phyloP scores from a whole-genome alignment of 2,797 vertebrate species.

The Liasis olivaceus region DNA sequence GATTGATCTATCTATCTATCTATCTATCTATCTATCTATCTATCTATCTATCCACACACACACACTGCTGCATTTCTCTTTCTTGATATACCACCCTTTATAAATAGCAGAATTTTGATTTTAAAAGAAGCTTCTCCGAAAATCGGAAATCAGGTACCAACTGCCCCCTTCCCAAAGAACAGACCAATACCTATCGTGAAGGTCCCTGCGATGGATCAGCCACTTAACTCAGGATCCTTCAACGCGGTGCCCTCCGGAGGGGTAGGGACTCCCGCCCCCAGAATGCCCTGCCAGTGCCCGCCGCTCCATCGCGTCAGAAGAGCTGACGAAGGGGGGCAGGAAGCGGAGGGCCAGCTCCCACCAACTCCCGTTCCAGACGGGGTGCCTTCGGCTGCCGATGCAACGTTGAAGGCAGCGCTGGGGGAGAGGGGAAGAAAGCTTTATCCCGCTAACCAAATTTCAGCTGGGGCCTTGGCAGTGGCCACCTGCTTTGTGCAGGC shows the following conservation, averaged over 20 bases:
- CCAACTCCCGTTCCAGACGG: not conserved
- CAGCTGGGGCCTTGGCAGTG: not conserved
- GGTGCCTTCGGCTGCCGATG: no score
- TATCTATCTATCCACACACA: no score
- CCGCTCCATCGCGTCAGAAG: not conserved
- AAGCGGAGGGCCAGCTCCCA: not conserved
- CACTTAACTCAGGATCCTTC: not conserved
- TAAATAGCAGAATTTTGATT: not conserved
- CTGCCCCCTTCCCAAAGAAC: not conserved
- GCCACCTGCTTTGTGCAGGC: not conserved
- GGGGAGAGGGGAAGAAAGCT: no score
- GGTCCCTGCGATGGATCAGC: not conserved
- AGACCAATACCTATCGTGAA: no score
- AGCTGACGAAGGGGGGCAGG: not conserved
- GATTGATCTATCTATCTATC: no score
- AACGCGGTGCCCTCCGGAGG: not conserved
- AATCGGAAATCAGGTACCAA: not conserved
- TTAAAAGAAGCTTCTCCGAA: not conserved
- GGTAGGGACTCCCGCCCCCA: not conserved
- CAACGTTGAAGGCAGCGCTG: not conserved
- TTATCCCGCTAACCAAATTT: not conserved
- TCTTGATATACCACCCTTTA: not conserved
- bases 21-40: no score
- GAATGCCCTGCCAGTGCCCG: not conserved
- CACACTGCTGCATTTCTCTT: not conserved